These are phyloP conservation scores for Patella ulyssiponensis DNA, from an alignment of 2,888 invertebrate genomes.

Conservation along the genomic window DNA sequence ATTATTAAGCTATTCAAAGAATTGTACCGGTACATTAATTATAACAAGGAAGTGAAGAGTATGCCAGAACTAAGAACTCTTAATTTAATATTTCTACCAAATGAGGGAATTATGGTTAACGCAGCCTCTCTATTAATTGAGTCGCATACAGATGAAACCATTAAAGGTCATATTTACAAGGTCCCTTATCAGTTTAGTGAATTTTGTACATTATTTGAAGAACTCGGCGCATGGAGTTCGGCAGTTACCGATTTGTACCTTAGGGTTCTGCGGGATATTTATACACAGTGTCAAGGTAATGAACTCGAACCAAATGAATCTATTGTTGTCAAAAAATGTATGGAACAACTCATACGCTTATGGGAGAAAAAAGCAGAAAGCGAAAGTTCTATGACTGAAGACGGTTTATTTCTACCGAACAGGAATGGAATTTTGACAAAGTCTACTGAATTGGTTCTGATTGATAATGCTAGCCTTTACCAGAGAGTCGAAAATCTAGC, in stretches of 20 bases:
- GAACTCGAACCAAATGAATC: slow-evolving; percentile 43
- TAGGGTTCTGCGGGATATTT: neutral
- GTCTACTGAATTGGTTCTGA: too few species aligned
- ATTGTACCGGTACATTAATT: neutral
- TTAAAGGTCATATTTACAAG: neutral
- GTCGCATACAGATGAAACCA: neutral
- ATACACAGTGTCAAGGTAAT: neutral
- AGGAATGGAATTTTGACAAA: too few species aligned
- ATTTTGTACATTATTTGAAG: neutral
- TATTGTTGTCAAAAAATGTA: slow-evolving; percentile 33
- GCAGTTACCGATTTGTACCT: neutral
- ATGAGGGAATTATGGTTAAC: neutral
- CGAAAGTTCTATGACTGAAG: too few species aligned
- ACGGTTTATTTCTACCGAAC: too few species aligned
- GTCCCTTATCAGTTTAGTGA: neutral
- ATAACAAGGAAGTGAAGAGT: neutral
- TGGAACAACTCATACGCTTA: slow-evolving; percentile 22
- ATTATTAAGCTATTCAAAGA: neutral
- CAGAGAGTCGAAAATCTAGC: too few species aligned
- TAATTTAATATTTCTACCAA: neutral
- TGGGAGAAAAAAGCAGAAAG: neutral
- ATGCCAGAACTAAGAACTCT: too few species aligned
- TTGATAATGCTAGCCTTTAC: too few species aligned
- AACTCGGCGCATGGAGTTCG: neutral
- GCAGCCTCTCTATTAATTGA: neutral